Evolutionary conservation across 2,113 vertebrate genomes (phyloP).

Genomic region (Phocoena sinus): DNA sequence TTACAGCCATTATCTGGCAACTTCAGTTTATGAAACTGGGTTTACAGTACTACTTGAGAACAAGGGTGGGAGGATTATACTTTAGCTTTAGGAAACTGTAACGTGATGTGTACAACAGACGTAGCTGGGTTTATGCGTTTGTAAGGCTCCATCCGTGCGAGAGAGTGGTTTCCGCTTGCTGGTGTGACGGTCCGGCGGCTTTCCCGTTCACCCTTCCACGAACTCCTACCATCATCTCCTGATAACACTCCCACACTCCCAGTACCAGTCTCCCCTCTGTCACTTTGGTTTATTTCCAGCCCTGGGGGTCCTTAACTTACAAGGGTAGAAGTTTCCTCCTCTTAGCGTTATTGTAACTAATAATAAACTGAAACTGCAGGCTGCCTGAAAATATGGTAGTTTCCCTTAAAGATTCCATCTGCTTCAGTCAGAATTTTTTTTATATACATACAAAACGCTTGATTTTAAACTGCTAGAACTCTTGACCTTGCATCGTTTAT

Average conservation of each 20-base stretch:
- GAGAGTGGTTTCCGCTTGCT: not conserved
- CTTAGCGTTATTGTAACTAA: not conserved
- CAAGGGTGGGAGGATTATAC: no score
- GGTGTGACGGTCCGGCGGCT: accelerated
- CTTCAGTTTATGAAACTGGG: not conserved
- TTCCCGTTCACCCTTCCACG: not conserved
- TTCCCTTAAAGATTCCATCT: not conserved
- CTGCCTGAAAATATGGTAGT: not conserved
- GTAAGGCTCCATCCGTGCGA: not conserved
- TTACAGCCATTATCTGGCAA: not conserved
- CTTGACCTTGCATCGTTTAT: not conserved
- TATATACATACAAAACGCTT: not conserved
- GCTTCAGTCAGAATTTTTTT: not conserved
- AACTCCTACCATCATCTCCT: no score
- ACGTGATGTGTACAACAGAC: not conserved
- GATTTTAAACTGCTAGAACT: not conserved
- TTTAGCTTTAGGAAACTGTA: not conserved
- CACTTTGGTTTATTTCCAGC: not conserved
- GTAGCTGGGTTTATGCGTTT: accelerated
- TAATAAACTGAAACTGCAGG: not conserved
- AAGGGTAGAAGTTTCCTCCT: not conserved
- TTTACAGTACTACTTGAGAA: not conserved
- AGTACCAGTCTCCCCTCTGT: not conserved
- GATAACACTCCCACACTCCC: not conserved
- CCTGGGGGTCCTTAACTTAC: not conserved